Evolutionary conservation across 2,113 vertebrate species (phyloP), one percentile per base, ranked within the genome.

Genomic region (Etia nguti): DNA sequence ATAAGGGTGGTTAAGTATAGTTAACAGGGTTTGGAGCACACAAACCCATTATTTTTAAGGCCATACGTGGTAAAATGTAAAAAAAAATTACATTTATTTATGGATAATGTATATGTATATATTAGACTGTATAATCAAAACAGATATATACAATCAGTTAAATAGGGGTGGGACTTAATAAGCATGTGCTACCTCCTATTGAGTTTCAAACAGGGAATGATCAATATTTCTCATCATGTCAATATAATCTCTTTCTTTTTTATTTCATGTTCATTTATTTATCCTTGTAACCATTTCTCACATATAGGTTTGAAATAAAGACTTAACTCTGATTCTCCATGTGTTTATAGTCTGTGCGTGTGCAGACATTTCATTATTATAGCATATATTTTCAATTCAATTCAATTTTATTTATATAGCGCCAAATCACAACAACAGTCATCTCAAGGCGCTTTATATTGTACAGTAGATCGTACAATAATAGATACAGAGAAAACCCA

Each of bases 21-120:
- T 59, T 59, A 31, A 16, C 56, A 9, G 1, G 56, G 26, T 3
- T 29, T 59, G 56, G 9, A 29, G 56, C 56, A 5, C 56, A 59
- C 29, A 59, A 3, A 31, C 0, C 16, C 24, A 1, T 59, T 59
- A 29, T 29, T 29, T 59, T 59, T 59, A 59, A 59, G 56, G 56
- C 29, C 56, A 59, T 7, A 16, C 2, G 1, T 59, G 8, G 56
- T 59, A 59, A 59, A 55, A 22, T 2, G 4, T 0, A 0, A 3
- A 5, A 57, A 29, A 20, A 5, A 29, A 3, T 1, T 59, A 59
- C 3, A 59, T 29, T 1, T 59, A 59, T 18, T 59, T 59, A 18
- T 59, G 56, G 57, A 31, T 59, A 2, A 59, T 59, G 24, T 59
- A 26, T 59, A 31, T 57, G 0, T 57, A 57, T 57, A 59, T 59